Evolutionary conservation across 2,113 vertebrate species (phyloP).

Genomic region (Sclerurus mexicanus): DNA sequence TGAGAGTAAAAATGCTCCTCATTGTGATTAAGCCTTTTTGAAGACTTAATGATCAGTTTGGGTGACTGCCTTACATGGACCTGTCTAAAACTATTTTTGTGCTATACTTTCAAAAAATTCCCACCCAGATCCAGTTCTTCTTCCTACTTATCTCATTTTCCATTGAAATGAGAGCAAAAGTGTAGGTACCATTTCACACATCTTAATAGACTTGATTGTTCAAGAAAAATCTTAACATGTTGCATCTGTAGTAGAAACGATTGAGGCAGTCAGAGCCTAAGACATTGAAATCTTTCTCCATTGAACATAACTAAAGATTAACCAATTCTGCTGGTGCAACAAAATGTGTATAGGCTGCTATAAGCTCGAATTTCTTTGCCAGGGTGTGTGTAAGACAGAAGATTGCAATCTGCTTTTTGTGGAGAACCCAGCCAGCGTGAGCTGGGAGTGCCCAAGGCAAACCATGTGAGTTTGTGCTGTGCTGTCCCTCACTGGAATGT

Average conservation of each 20-base stretch:
- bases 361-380: background rate
- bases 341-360: background rate
- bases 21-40: background rate
- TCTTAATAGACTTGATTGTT: background rate
- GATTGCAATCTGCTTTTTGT: background rate
- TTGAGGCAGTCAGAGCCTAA: background rate
- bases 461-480: background rate
- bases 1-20: background rate
- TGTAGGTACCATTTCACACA: background rate
- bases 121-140: background rate
- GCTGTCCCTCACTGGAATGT: background rate
- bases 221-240: background rate
- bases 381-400: background rate
- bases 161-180: background rate
- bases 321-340: background rate
- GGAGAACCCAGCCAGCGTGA: background rate
- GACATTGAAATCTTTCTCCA: background rate
- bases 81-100: background rate
- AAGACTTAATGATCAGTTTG: background rate
- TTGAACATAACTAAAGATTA: background rate
- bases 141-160: background rate
- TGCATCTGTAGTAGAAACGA: background rate
- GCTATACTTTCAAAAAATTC: background rate
- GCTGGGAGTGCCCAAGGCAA: background rate
- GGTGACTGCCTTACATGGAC: background rate